phyloP scores from a whole-genome alignment of 1,140 invertebrate genomes.

The Drosophila guanche region DNA sequence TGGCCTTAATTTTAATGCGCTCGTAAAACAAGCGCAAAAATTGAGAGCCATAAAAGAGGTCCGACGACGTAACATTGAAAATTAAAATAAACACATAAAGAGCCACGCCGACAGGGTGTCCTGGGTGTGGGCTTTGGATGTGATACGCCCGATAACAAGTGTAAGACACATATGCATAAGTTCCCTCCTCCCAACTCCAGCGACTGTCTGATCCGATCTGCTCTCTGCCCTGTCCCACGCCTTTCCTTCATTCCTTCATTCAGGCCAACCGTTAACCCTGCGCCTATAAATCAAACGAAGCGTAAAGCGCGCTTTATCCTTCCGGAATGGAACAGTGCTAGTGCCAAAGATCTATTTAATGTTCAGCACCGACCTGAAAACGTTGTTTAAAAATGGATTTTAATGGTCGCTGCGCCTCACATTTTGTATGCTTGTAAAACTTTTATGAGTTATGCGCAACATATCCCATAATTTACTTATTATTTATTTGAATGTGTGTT shows the following conservation, averaged over 20 bases:
- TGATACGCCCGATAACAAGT: conserved; percentile 58
- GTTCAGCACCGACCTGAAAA: conserved; percentile 12
- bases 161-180: conserved; percentile 44
- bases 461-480: conserved; percentile 43
- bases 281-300: conserved; percentile 74
- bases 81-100: conserved; percentile 79
- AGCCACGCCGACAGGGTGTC: conserved; percentile 7
- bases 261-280: conserved; percentile 23
- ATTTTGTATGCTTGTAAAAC: conserved; percentile 47
- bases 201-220: conserved; percentile 20
- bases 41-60: conserved; percentile 67
- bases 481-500: conserved; percentile 15
- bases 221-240: background rate
- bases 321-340: conserved; percentile 35
- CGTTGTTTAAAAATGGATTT: conserved; percentile 57
- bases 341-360: conserved; percentile 54
- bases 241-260: conserved; percentile 28
- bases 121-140: conserved; percentile 8
- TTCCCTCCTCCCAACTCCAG: conserved; percentile 10
- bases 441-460: conserved; percentile 48
- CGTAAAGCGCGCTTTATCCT: conserved; percentile 67
- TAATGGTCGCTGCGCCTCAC: conserved; percentile 44
- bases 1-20: conserved; percentile 75
- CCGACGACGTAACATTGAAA: conserved; percentile 63
- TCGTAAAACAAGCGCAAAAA: conserved; percentile 79